phyloP scores from a whole-genome alignment of 2,113 vertebrate genomes.

The Rhabdornis inornatus region DNA sequence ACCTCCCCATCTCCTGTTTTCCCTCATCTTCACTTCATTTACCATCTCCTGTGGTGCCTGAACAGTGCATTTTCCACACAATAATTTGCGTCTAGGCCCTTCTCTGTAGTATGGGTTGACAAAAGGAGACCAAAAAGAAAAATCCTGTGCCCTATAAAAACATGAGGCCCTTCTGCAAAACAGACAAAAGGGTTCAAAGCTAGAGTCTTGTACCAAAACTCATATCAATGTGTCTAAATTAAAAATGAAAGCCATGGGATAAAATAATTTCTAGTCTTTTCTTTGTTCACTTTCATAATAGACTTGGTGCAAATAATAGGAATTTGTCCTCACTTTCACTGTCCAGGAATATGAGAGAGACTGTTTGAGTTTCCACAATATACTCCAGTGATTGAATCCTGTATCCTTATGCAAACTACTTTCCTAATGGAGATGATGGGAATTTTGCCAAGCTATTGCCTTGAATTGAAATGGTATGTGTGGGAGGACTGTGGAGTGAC shows the following conservation, averaged over 20 bases:
- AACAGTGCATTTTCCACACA: neutral
- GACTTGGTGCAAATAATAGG: neutral
- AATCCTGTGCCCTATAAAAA: neutral
- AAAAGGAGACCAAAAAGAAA: neutral
- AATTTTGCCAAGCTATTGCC: neutral
- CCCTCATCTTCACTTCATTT: neutral
- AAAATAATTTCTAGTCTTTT: neutral
- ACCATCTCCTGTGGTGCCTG: neutral
- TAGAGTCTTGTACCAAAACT: neutral
- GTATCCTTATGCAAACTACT: neutral
- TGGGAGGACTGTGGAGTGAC: conserved; percentile 39
- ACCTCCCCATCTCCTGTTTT: neutral
- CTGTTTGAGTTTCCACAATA: neutral
- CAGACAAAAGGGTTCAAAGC: neutral
- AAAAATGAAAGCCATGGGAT: neutral
- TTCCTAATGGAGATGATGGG: neutral
- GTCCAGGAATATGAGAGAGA: neutral
- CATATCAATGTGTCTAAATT: neutral
- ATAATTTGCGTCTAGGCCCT: neutral
- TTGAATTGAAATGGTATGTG: neutral
- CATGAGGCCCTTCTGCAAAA: neutral
- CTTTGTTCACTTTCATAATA: neutral
- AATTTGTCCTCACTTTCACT: neutral
- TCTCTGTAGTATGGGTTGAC: neutral
- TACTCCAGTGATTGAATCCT: neutral